Base-by-base conservation (phyloP, 1,140 invertebrate genomes). In the Nebria ingens region DNA sequence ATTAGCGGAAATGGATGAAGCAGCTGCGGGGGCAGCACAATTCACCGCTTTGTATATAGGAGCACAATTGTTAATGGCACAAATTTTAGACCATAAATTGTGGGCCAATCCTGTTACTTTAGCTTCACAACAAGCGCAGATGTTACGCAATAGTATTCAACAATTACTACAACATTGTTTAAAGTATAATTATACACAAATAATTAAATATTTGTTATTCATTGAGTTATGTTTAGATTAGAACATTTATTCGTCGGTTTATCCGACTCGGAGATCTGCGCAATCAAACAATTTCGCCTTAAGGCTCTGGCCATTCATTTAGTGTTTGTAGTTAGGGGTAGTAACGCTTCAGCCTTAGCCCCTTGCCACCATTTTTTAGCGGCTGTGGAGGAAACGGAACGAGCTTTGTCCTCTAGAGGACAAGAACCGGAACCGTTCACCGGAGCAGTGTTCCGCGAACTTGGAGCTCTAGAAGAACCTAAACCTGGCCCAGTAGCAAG, bases 231-330 rank as follows among this genome's bases (percentile, higher is more conserved):
- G 9, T 69, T 15, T 62, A 84, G 81, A 63, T 72, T 95, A 21
- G 86, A 91, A 66, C 84, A 91, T 70, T 79, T 89, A 15, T 95
- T 93, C 70, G 85, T 86, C 53, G 88, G 87, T 0, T 74, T 93
- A 20, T 83, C 78, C 22, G 79, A 84, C 49, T 76, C 77, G 3
- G 89, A 93, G 65, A 76, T 83, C 38, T 81, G 84, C 34, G 76
- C 86, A 21, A 85, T 96, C 12, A 85, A 85, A 64, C 88, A 95
- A 66, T 78, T 95, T 19, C 82, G 90, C 62, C 65, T 97, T 2
- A 84, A 91, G 62, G 89, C 89, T 9, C 72, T 91, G 19, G 90
- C 90, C 1, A 72, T 95, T 3, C 87, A 93, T 65, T 72, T 97
- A 25, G 82, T 92, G 1, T 81, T 85, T 57, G 80, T 79, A 29